Percentiles rank a stretch among this genome's conserved stretches.
phyloP scores from a whole-genome alignment of 2,888 invertebrate species.

The Aplocera efformata region DNA sequence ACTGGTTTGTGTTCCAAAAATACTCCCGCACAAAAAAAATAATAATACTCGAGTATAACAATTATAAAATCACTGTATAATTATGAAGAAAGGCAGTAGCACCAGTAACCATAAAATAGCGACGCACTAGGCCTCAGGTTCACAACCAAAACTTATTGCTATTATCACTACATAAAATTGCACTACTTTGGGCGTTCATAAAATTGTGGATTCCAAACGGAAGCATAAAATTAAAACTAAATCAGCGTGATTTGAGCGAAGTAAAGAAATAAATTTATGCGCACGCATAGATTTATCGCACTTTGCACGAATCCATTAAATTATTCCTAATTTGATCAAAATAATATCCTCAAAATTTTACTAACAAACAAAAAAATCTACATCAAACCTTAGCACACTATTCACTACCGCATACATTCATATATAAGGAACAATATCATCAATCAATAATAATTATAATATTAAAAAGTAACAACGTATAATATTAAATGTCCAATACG shows the following conservation, averaged over 20 bases:
- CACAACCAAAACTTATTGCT: conserved; percentile 79
- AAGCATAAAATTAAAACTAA: conserved; percentile 55
- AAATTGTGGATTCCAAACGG: conserved; percentile 53
- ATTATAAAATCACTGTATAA: conserved; percentile 68
- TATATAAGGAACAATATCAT: conserved; percentile 77
- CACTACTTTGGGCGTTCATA: conserved; percentile 68
- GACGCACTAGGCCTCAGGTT: conserved; percentile 59
- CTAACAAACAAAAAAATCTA: conserved; percentile 76
- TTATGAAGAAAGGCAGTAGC: conserved; percentile 64
- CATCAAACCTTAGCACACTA: conserved; percentile 80
- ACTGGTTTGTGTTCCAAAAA: conserved; percentile 62
- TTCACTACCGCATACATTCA: conserved; percentile 78
- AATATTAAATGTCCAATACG: conserved; percentile 40
- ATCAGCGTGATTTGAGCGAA: conserved; percentile 60
- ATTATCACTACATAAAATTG: conserved; percentile 75
- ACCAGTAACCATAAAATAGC: conserved; percentile 55
- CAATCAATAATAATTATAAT: conserved; percentile 55
- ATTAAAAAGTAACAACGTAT: conserved; percentile 56
- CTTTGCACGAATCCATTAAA: conserved; percentile 51
- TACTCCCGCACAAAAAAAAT: conserved; percentile 61
- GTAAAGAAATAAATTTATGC: conserved; percentile 43
- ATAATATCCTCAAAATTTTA: conserved; percentile 69
- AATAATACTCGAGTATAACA: conserved; percentile 74
- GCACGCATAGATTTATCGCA: conserved; percentile 60
- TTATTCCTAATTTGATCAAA: conserved; percentile 70